Conservation (phyloP, 2,888 invertebrate genomes). For the Eumerus sabulonum region DNA sequence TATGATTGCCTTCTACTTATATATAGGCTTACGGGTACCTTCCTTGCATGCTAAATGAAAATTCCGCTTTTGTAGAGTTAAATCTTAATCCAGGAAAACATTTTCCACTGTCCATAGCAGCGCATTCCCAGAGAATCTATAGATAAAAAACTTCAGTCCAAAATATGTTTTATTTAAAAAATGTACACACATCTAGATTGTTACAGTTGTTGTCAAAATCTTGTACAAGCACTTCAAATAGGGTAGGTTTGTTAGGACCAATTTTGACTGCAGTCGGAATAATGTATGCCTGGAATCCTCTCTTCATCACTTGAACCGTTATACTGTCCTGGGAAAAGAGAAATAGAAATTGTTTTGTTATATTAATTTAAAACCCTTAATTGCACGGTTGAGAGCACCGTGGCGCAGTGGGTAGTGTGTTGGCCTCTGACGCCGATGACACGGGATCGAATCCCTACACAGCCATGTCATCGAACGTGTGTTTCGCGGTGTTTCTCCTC, state of each 20-base stretch:
- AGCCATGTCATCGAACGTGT: too few species aligned
- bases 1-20: not conserved
- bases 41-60: conserved; percentile 38
- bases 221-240: conserved; percentile 57
- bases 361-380: too few species aligned
- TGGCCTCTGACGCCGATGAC: too few species aligned
- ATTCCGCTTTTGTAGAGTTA: conserved; percentile 55
- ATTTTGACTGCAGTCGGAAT: conserved; percentile 64
- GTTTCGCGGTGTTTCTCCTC: too few species aligned
- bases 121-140: conserved; percentile 56
- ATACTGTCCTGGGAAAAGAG: conserved; percentile 49
- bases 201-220: conserved; percentile 66
- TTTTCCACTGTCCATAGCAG: conserved; percentile 39
- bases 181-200: conserved; percentile 39
- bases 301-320: conserved; percentile 53
- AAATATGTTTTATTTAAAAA: not conserved
- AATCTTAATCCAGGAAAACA: conserved; percentile 17
- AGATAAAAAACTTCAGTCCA: not conserved
- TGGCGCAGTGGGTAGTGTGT: too few species aligned
- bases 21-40: conserved; percentile 27
- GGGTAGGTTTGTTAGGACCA: conserved; percentile 59
- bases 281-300: conserved; percentile 66
- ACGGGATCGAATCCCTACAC: too few species aligned
- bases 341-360: too few species aligned
- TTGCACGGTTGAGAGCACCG: too few species aligned